A percentile compares a stretch with the other conserved stretches of the same genome.
phyloP scores from a whole-genome alignment of 2,797 vertebrate genomes.

The Pseudocheirus occidentalis region DNA sequence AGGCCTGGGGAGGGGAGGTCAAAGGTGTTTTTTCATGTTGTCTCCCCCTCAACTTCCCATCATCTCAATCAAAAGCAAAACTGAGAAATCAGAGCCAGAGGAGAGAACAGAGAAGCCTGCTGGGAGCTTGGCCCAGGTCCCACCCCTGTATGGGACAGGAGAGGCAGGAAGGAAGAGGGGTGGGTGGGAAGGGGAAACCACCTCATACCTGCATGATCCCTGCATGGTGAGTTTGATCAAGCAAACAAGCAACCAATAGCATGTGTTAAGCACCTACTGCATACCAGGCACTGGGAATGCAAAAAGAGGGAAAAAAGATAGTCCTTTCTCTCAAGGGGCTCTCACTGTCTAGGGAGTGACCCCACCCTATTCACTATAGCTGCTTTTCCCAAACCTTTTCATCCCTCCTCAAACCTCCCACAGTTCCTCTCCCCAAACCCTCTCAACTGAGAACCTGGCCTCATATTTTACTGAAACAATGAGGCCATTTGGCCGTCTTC shows the following conservation, averaged over 20 bases:
- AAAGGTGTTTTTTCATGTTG: neutral
- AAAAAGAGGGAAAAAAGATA: neutral
- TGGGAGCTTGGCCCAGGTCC: neutral
- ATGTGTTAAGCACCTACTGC: neutral
- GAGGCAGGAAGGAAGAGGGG: neutral
- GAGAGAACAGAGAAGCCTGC: no score
- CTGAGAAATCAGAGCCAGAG: neutral
- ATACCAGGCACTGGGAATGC: neutral
- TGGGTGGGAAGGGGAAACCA: neutral
- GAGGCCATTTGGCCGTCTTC: neutral
- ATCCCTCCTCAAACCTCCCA: neutral
- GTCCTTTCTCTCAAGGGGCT: neutral
- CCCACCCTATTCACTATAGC: neutral
- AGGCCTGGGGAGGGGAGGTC: neutral
- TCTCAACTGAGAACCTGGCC: neutral
- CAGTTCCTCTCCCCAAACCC: neutral
- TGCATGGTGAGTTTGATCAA: neutral
- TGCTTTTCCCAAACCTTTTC: neutral
- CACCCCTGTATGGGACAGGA: neutral
- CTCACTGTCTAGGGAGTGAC: neutral
- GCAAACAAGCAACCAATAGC: neutral
- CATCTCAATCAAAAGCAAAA: neutral
- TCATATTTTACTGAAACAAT: neutral
- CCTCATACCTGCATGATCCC: neutral
- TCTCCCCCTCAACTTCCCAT: neutral